Percentiles rank a stretch among this genome's conserved stretches.
These are phyloP conservation scores for Phenacoccus solenopsis DNA, from an alignment of 1,140 invertebrate species.

Conservation along the genomic window DNA sequence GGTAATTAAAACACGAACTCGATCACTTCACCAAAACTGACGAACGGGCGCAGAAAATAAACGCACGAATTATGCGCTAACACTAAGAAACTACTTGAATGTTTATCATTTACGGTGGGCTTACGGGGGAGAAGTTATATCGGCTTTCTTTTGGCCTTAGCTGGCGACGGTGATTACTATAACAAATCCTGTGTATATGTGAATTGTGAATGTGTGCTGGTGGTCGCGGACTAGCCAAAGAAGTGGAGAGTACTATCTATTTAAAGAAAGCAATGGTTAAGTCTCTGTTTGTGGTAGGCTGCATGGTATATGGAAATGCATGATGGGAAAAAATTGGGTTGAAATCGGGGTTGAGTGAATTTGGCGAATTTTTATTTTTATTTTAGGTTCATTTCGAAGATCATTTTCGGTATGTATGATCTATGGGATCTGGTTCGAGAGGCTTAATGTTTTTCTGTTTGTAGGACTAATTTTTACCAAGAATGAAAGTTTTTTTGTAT, in stretches of 20 bases:
- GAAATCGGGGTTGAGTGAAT: neutral
- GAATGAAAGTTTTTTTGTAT: no score
- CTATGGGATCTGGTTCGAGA: no score
- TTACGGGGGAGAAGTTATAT: neutral
- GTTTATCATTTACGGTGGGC: neutral
- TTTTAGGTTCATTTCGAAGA: no score
- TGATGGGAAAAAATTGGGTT: neutral
- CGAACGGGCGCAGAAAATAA: neutral
- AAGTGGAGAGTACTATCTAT: neutral
- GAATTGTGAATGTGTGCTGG: neutral
- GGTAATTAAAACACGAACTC: neutral
- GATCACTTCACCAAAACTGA: neutral
- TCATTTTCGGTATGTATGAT: no score
- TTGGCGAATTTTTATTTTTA: no score
- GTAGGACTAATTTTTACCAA: no score
- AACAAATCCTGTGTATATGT: neutral
- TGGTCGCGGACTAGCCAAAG: neutral
- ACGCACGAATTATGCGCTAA: neutral
- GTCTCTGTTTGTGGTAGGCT: neutral
- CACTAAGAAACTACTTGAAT: neutral
- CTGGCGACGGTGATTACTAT: neutral
- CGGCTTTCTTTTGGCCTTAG: slow-evolving; percentile 15
- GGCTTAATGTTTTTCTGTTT: no score
- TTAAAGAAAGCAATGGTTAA: slow-evolving; percentile 4
- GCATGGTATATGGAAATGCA: neutral